Percentiles rank a stretch among this genome's conserved stretches.
These are phyloP conservation scores for Phenacoccus solenopsis DNA, from an alignment of 1,140 invertebrate genomes.

Conservation along the genomic window DNA sequence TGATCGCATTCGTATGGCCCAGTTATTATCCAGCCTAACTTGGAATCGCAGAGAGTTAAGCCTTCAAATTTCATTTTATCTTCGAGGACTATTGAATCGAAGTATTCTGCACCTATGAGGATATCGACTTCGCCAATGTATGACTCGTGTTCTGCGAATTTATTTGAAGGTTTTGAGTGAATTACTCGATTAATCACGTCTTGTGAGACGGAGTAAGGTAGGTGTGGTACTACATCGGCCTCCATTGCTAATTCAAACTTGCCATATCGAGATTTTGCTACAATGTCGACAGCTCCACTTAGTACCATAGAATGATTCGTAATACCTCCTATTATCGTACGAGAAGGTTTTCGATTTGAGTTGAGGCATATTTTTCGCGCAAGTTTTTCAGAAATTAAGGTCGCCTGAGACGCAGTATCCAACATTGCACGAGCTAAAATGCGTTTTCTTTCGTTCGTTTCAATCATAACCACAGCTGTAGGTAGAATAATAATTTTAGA, in stretches of 20 bases:
- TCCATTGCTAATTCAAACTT: neutral
- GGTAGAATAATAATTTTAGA: no score
- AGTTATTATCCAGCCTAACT: neutral
- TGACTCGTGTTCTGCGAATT: neutral
- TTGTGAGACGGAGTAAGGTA: neutral
- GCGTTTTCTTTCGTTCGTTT: neutral
- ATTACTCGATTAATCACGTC: neutral
- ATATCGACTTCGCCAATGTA: neutral
- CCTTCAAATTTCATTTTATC: neutral
- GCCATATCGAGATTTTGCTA: neutral
- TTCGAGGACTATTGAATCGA: neutral
- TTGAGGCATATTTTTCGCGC: neutral
- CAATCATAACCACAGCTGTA: neutral
- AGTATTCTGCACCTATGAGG: neutral
- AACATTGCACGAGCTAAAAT: neutral
- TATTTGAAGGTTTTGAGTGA: neutral
- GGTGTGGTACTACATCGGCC: neutral
- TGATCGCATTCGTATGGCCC: neutral
- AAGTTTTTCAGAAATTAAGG: neutral
- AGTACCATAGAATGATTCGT: neutral
- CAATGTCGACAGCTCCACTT: neutral
- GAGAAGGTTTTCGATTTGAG: neutral
- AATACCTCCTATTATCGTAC: neutral
- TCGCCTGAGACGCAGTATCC: neutral
- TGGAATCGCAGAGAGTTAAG: neutral